Percentiles rank a stretch among this genome's conserved stretches.
Conservation (phyloP, 2,797 vertebrate genomes). For the Schizopygopsis pylzovi region DNA sequence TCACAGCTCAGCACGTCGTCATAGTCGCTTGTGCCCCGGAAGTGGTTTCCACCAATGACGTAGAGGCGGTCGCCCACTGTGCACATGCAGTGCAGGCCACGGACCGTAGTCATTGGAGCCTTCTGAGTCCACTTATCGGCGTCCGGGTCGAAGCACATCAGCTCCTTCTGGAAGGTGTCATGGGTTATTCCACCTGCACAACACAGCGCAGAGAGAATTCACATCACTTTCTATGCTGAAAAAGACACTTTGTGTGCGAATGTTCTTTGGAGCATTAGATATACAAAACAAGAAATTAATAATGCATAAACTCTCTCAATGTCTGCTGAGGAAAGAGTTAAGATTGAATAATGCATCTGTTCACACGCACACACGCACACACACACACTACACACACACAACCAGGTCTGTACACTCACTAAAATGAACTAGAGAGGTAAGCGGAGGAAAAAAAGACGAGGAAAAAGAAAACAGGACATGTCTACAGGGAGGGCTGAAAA, state of each 20-base stretch:
- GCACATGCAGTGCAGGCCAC: conserved; percentile 98
- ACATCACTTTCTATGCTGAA: neutral
- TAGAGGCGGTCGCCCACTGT: conserved; percentile 97
- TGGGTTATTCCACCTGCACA: conserved; percentile 94
- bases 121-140: conserved; percentile 98
- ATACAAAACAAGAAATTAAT: conserved; percentile 36
- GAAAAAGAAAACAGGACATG: conserved; percentile 80
- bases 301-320: conserved; percentile 33
- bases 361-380: conserved; percentile 44
- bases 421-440: conserved; percentile 40
- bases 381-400: conserved; percentile 19
- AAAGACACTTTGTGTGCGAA: neutral
- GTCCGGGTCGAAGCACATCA: conserved; percentile 99
- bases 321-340: conserved; percentile 54
- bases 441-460: conserved; percentile 33
- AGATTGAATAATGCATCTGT: conserved; percentile 50
- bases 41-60: conserved; percentile 97
- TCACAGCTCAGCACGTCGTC: conserved; percentile 98
- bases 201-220: neutral
- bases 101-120: conserved; percentile 95
- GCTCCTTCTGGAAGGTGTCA: conserved; percentile 98
- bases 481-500: conserved; percentile 86
- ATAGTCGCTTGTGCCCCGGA: conserved; percentile 97
- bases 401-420: neutral
- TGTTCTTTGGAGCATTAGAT: conserved; percentile 23